Conservation (phyloP, 2,113 vertebrate genomes). For the Nibea albiflora region DNA sequence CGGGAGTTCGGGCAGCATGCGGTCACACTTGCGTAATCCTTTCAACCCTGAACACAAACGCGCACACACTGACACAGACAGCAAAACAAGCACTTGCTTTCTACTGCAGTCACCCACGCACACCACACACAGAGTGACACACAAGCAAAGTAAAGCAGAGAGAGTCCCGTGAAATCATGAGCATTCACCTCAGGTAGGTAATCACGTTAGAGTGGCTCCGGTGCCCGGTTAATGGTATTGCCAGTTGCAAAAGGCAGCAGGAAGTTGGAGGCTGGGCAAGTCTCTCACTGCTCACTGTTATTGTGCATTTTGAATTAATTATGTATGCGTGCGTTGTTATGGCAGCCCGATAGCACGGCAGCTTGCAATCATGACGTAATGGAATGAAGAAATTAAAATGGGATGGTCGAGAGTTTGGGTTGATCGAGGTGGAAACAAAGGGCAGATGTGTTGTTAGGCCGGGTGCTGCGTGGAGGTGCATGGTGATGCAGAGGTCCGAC, state of each 20-base stretch:
- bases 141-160: constrained; percentile 37
- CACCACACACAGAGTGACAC: constrained; percentile 7
- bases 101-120: constrained; percentile 10
- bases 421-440: constrained; percentile 25
- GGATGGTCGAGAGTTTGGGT: background rate
- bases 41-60: constrained; percentile 48
- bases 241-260: constrained; percentile 41
- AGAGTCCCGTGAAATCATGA: constrained; percentile 44
- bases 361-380: constrained; percentile 17
- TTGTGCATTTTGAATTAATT: constrained; percentile 37
- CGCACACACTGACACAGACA: constrained; percentile 26
- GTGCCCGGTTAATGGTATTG: constrained; percentile 60
- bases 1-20: background rate
- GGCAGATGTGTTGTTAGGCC: constrained; percentile 5
- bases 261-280: constrained; percentile 15
- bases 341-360: background rate
- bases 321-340: background rate
- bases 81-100: constrained; percentile 22
- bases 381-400: constrained; percentile 16
- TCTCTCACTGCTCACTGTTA: constrained; percentile 18
- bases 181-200: constrained; percentile 61
- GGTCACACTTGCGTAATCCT: constrained; percentile 34
- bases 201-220: constrained; percentile 49
- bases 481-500: background rate
- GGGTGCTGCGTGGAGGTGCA: background rate